These are phyloP conservation scores for Todus mexicanus DNA, from an alignment of 2,797 vertebrate species.

Conservation along the genomic window DNA sequence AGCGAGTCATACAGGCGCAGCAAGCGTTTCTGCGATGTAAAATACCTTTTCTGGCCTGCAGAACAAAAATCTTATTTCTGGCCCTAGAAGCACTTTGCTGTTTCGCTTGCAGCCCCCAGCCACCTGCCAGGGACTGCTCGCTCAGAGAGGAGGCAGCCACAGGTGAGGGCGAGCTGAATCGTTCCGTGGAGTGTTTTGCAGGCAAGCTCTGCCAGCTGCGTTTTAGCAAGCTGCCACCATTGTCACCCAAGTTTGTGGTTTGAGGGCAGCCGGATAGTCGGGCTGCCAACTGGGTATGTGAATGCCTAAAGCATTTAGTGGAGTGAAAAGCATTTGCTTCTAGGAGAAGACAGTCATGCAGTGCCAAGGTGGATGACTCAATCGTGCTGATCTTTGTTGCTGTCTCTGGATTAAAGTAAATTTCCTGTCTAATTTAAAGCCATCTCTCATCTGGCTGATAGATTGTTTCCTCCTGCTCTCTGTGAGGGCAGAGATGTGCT, in stretches of 20 bases:
- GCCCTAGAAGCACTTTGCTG: background rate
- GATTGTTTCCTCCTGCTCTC: background rate
- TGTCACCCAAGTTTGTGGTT: slow-evolving; percentile 36
- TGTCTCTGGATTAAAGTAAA: background rate
- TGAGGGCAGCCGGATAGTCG: slow-evolving; percentile 14
- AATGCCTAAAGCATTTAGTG: slow-evolving; percentile 35
- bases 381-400: background rate
- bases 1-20: background rate
- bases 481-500: background rate
- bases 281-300: slow-evolving; percentile 24
- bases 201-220: slow-evolving; percentile 52
- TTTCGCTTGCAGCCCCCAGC: background rate
- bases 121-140: background rate
- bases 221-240: slow-evolving; percentile 61
- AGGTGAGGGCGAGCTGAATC: background rate
- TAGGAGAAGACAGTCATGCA: background rate
- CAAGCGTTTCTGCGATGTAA: background rate
- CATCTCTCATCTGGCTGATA: background rate
- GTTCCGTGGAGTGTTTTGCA: slow-evolving; percentile 23
- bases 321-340: slow-evolving; percentile 55
- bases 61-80: background rate
- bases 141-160: background rate
- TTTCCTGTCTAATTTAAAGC: background rate
- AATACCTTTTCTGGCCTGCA: background rate
- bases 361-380: background rate